These are phyloP conservation scores for Procambarus virginalis DNA, from an alignment of 1,140 invertebrate genomes.

Conservation along the genomic window DNA sequence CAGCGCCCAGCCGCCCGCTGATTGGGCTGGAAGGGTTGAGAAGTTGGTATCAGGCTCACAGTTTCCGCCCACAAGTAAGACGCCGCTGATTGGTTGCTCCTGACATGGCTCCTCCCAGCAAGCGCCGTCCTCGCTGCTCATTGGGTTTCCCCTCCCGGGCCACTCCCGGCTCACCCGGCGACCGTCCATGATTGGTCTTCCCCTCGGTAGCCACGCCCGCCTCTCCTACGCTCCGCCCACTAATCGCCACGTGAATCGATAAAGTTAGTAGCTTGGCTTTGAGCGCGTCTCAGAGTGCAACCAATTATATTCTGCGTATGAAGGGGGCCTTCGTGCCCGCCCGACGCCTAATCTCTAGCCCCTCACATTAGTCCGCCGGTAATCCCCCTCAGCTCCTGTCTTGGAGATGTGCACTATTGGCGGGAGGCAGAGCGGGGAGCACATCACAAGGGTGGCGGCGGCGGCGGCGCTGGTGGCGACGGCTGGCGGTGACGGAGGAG, in stretches of 20 bases:
- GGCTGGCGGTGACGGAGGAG: neutral
- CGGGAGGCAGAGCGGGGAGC: slow-evolving; percentile 32
- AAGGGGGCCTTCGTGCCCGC: slow-evolving; percentile 35
- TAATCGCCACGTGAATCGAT: slow-evolving; percentile 65
- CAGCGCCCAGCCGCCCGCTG: slow-evolving; percentile 25
- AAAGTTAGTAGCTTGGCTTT: slow-evolving; percentile 62
- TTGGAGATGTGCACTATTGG: slow-evolving; percentile 60
- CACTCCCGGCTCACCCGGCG: slow-evolving; percentile 46
- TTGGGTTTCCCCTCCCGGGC: slow-evolving; percentile 53
- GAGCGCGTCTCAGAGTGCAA: slow-evolving; percentile 64
- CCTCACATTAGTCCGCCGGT: slow-evolving; percentile 58
- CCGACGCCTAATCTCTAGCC: slow-evolving; percentile 42
- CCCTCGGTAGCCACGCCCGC: slow-evolving; percentile 51
- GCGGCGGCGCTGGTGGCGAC: neutral
- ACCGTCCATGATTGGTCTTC: slow-evolving; percentile 37
- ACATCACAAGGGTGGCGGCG: slow-evolving; percentile 29
- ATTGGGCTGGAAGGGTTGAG: slow-evolving; percentile 64
- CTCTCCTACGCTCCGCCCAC: slow-evolving; percentile 39
- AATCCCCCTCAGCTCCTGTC: slow-evolving; percentile 60
- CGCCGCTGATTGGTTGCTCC: slow-evolving; percentile 21
- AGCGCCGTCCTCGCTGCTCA: neutral
- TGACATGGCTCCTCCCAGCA: neutral
- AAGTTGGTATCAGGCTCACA: slow-evolving; percentile 32
- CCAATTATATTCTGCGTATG: slow-evolving; percentile 65
- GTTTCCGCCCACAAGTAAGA: slow-evolving; percentile 46